Evolutionary conservation across 2,113 vertebrate genomes (phyloP).

Genomic region (Leucopsar rothschildi): DNA sequence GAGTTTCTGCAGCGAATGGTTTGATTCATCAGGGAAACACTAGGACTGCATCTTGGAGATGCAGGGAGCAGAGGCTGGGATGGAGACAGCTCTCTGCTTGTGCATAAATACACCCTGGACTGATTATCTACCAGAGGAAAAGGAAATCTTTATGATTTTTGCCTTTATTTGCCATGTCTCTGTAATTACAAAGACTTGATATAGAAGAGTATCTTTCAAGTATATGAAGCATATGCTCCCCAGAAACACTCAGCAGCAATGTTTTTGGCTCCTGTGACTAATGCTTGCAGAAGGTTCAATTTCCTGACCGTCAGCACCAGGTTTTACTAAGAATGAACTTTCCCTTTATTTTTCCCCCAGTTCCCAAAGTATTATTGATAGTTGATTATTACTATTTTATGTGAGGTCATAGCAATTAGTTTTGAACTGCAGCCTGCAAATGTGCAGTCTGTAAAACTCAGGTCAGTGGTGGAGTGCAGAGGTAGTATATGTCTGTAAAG

Average conservation of each 20-base stretch:
- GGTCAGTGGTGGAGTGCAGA: not conserved
- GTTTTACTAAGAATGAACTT: slow-evolving; percentile 5
- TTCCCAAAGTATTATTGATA: not conserved
- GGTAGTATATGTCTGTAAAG: not conserved
- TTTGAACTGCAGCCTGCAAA: not conserved
- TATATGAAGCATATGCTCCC: slow-evolving; percentile 24
- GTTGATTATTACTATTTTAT: slow-evolving; percentile 9
- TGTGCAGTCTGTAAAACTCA: not conserved
- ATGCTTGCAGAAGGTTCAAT: slow-evolving; percentile 27
- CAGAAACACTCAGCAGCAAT: slow-evolving; percentile 27
- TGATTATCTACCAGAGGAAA: slow-evolving; percentile 16
- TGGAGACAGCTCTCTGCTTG: not conserved
- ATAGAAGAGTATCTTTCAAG: not conserved
- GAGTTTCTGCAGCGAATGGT: slow-evolving; percentile 19
- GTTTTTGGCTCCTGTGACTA: slow-evolving; percentile 22
- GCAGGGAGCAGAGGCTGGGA: not conserved
- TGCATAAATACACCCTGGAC: not conserved
- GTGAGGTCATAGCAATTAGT: not conserved
- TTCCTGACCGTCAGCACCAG: slow-evolving; percentile 12
- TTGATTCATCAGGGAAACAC: slow-evolving; percentile 29
- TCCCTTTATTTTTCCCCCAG: not conserved
- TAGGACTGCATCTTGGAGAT: not conserved
- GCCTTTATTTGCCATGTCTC: not conserved
- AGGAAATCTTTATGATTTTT: slow-evolving; percentile 16
- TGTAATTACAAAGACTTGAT: not conserved